phyloP scores from a whole-genome alignment of 2,888 invertebrate genomes.

The Gryllus longicercus region DNA sequence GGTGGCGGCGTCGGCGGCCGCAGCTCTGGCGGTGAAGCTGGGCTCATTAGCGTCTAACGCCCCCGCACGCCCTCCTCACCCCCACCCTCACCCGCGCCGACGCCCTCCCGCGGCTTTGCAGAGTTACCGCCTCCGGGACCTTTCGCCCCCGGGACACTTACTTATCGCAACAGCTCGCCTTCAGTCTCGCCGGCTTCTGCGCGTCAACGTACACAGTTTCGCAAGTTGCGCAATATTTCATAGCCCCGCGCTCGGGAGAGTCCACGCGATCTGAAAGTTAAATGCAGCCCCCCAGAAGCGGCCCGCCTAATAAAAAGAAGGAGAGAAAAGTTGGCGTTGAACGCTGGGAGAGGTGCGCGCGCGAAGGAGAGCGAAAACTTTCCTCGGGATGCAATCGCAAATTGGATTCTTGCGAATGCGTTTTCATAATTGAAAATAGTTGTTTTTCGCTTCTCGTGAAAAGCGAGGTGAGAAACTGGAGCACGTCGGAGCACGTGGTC shows the following conservation, averaged over 20 bases:
- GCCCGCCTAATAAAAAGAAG: not conserved
- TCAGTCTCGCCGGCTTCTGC: not conserved
- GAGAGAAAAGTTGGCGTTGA: not conserved
- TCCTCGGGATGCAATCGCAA: not conserved
- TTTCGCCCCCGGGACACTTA: not conserved
- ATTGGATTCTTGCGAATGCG: slow-evolving; percentile 17
- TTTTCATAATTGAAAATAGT: not conserved
- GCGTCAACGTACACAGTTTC: slow-evolving; percentile 17
- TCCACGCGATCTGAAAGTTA: slow-evolving; percentile 6
- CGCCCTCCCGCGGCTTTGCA: not conserved
- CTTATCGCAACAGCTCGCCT: not conserved
- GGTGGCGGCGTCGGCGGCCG: not conserved
- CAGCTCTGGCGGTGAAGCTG: not conserved
- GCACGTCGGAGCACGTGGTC: not conserved
- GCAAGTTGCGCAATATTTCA: not conserved
- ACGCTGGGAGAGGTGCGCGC: not conserved
- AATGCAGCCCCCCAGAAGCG: not conserved
- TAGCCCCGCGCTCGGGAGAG: not conserved
- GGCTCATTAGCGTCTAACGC: slow-evolving; percentile 1
- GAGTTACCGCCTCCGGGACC: not conserved
- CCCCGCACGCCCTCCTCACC: not conserved
- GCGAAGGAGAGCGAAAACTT: not conserved
- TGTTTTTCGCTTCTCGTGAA: too few relatives aligned
- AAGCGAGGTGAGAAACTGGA: not conserved
- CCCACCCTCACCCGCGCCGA: not conserved